Conservation (phyloP, 2,797 vertebrate species). For the Mormyrops attenuatus region DNA sequence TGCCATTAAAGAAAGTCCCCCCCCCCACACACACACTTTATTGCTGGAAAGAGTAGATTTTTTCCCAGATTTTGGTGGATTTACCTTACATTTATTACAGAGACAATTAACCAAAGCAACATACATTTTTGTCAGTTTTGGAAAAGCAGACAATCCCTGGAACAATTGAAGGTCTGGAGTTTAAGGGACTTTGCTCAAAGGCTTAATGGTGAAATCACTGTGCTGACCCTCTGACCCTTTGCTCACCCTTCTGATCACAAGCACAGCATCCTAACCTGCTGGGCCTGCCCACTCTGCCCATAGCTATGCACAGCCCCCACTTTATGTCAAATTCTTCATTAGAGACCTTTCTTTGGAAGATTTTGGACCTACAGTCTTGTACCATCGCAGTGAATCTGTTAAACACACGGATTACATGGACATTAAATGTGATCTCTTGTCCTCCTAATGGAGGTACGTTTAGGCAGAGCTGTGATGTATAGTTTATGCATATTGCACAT, state of each 20-base stretch:
- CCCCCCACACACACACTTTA: neutral
- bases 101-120: neutral
- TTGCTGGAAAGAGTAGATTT: neutral
- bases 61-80: neutral
- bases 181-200: neutral
- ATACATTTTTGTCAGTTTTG: neutral
- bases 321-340: neutral
- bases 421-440: neutral
- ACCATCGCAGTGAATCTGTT: neutral
- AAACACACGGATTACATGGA: neutral
- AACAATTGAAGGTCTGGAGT: neutral
- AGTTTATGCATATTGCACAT: neutral
- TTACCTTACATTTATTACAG: neutral
- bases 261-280: neutral
- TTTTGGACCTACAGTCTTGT: neutral
- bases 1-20: neutral
- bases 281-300: neutral
- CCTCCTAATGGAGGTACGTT: neutral
- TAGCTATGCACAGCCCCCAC: neutral
- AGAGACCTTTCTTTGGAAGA: neutral
- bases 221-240: too few species aligned
- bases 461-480: neutral
- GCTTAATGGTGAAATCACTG: neutral
- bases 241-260: neutral
- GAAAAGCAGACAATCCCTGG: neutral